Conservation (phyloP, 2,113 vertebrate genomes). For the Nyctereutes procyonoides region DNA sequence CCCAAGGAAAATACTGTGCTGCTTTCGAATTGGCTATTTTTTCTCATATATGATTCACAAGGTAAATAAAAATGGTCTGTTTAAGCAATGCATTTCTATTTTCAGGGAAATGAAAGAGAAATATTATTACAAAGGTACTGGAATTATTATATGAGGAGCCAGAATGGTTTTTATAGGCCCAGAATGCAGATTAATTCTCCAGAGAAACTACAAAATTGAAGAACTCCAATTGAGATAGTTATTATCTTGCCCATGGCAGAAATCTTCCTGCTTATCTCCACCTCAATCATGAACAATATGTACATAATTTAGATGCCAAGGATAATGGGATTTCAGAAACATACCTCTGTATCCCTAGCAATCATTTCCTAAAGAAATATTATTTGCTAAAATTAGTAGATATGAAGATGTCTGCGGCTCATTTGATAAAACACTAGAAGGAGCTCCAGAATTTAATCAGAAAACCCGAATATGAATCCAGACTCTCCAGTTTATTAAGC, state of each 20-base stretch:
- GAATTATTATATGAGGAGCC: slow-evolving; percentile 52
- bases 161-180: slow-evolving; percentile 32
- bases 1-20: neutral
- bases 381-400: slow-evolving; percentile 56
- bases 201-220: slow-evolving; percentile 60
- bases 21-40: slow-evolving; percentile 53
- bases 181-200: slow-evolving; percentile 45
- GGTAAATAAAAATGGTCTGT: slow-evolving; percentile 61
- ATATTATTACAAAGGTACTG: slow-evolving; percentile 65
- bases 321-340: slow-evolving; percentile 40
- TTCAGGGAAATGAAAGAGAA: slow-evolving; percentile 65
- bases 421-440: neutral
- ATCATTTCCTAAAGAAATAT: slow-evolving; percentile 56
- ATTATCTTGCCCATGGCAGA: neutral
- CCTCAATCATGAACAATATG: neutral
- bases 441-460: slow-evolving; percentile 24
- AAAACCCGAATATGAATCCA: neutral
- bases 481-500: neutral
- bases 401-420: neutral
- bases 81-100: slow-evolving; percentile 48
- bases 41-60: slow-evolving; percentile 52
- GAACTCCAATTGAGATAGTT: neutral
- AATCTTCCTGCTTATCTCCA: neutral
- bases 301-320: slow-evolving; percentile 63
- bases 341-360: neutral